phyloP scores from a whole-genome alignment of 2,113 vertebrate genomes.

The Lepus americanus region DNA sequence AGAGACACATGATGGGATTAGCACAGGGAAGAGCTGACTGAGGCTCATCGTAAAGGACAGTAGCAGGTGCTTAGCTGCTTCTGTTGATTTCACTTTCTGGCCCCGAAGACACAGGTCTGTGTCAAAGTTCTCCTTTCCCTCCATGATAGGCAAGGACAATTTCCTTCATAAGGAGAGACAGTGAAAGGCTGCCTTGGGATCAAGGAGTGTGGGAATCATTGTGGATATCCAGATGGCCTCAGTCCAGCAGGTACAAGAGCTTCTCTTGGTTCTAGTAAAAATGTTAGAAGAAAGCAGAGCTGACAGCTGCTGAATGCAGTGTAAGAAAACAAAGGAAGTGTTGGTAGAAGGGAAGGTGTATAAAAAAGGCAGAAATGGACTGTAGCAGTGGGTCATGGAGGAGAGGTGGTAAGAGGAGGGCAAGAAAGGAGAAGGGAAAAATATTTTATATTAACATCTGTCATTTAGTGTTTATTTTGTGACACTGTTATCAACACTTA shows the following conservation, averaged over 20 bases:
- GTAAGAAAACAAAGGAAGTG: neutral
- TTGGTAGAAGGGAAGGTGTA: neutral
- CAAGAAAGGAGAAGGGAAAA: neutral
- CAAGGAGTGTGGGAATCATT: neutral
- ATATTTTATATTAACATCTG: neutral
- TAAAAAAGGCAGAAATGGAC: neutral
- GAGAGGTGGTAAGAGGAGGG: neutral
- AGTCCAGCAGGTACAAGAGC: neutral
- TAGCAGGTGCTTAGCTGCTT: conserved; percentile 1
- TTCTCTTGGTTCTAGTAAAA: conserved; percentile 18
- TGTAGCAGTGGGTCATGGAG: neutral
- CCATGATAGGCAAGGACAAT: neutral
- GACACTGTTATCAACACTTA: neutral
- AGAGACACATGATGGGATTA: neutral
- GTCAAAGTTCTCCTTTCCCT: neutral
- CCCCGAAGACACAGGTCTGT: neutral
- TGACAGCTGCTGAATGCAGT: neutral
- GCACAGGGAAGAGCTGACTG: neutral
- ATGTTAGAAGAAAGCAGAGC: neutral
- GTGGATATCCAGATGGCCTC: conserved; percentile 13
- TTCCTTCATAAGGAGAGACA: conserved; percentile 23
- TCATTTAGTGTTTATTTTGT: neutral
- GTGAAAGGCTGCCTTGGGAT: conserved; percentile 11
- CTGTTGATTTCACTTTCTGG: conserved; percentile 62
- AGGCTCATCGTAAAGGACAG: neutral